Percentiles rank a stretch among this genome's conserved stretches.
phyloP scores from a whole-genome alignment of 2,113 vertebrate species.

The Lycaon pictus region DNA sequence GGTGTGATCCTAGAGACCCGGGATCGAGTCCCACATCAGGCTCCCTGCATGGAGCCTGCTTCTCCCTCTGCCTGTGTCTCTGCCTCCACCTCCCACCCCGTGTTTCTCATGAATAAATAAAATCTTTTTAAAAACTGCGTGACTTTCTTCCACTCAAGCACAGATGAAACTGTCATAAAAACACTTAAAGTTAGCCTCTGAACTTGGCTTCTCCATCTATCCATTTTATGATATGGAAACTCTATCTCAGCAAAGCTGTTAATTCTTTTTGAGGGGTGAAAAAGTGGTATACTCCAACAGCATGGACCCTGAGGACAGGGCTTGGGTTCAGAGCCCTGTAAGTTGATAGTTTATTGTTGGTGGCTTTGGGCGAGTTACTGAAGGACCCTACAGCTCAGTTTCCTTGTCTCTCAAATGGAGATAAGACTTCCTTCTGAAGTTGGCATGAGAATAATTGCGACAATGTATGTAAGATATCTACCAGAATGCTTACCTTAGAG shows the following conservation, averaged over 20 bases:
- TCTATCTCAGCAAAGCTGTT: not conserved
- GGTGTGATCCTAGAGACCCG: too few relatives aligned
- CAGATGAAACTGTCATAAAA: not conserved
- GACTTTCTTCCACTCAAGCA: not conserved
- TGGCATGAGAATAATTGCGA: not conserved
- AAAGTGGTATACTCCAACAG: not conserved
- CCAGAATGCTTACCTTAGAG: not conserved
- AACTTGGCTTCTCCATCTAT: not conserved
- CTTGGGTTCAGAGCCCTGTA: not conserved
- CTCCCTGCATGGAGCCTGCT: too few relatives aligned
- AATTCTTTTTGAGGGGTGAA: not conserved
- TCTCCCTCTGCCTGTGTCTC: too few relatives aligned
- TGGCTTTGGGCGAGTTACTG: not conserved
- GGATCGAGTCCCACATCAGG: too few relatives aligned
- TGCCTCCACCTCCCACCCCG: too few relatives aligned
- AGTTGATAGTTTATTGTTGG: not conserved
- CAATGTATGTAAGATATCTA: not conserved
- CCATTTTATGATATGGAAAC: not conserved
- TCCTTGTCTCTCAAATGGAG: not conserved
- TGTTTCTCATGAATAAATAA: too few relatives aligned
- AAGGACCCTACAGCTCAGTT: not conserved
- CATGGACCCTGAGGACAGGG: not conserved
- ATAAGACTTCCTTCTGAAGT: not conserved
- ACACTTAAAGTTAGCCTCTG: not conserved
- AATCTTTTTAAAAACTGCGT: not conserved